Percentiles rank a stretch among this genome's conserved stretches.
Conservation (phyloP, 2,113 vertebrate genomes). For the Leucosticte australis region DNA sequence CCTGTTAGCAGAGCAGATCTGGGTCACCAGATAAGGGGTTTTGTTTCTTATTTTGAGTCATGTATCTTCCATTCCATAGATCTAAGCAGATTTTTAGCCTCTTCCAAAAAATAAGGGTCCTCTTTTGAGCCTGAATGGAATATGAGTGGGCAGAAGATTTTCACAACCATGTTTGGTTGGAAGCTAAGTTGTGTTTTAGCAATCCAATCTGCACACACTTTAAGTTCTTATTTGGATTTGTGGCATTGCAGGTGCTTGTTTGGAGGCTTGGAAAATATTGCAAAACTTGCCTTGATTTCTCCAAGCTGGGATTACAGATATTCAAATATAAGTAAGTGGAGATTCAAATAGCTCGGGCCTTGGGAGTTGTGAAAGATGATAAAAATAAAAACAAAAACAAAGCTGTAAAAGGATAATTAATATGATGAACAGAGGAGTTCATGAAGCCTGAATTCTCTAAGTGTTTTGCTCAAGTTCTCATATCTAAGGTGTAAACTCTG, state of each 20-base stretch:
- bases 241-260: not conserved
- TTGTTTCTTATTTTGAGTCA: not conserved
- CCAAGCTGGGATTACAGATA: not conserved
- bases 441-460: not conserved
- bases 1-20: not conserved
- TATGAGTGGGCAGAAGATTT: not conserved
- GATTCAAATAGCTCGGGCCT: not conserved
- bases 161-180: rapidly evolving
- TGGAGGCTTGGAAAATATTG: not conserved
- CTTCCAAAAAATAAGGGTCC: rapidly evolving
- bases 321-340: not conserved
- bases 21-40: not conserved
- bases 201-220: not conserved
- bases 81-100: not conserved
- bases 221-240: not conserved
- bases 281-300: not conserved
- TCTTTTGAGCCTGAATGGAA: not conserved
- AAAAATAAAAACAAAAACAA: not conserved
- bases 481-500: not conserved
- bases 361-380: not conserved
- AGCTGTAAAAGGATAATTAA: not conserved
- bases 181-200: not conserved
- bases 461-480: not conserved
- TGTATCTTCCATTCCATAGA: rapidly evolving
- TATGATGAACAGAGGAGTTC: not conserved